phyloP scores from a whole-genome alignment of 2,888 invertebrate genomes.

The Cephus nigrinus region DNA sequence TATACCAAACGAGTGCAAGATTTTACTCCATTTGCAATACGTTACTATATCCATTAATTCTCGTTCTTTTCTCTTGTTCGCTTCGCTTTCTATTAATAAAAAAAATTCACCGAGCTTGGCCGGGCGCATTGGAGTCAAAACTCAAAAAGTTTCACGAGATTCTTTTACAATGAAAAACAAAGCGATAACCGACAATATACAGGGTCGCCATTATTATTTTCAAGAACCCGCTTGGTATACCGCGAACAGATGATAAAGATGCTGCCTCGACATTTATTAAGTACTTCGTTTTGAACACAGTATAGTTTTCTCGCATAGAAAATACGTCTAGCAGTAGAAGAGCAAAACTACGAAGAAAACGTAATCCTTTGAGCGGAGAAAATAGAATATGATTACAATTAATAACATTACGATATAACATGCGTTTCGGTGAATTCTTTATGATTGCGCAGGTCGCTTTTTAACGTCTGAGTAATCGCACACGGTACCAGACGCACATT shows the following conservation, averaged over 20 bases:
- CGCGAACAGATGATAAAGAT: not conserved
- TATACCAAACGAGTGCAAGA: not conserved
- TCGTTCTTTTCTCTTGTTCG: not conserved
- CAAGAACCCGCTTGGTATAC: slow-evolving; percentile 5
- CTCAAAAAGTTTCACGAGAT: not conserved
- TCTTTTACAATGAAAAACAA: not conserved
- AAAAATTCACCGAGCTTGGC: not conserved
- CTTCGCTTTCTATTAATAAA: not conserved
- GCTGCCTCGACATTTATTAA: slow-evolving; percentile 17
- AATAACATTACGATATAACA: not conserved
- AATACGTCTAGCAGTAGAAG: slow-evolving; percentile 30
- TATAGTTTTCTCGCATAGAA: slow-evolving; percentile 41
- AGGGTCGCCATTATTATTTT: not conserved
- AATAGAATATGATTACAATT: slow-evolving; percentile 9
- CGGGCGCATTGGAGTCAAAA: not conserved
- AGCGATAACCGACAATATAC: not conserved
- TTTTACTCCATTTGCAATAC: not conserved
- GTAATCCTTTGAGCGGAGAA: slow-evolving; percentile 17
- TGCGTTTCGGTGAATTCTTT: not conserved
- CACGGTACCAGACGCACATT: not conserved
- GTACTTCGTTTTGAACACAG: slow-evolving; percentile 46
- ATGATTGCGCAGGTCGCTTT: not conserved
- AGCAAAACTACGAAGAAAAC: slow-evolving; percentile 1
- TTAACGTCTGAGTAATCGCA: not conserved
- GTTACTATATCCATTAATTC: not conserved